These are phyloP conservation scores for Cuculus canorus DNA, from an alignment of 2,797 vertebrate genomes.

Conservation along the genomic window DNA sequence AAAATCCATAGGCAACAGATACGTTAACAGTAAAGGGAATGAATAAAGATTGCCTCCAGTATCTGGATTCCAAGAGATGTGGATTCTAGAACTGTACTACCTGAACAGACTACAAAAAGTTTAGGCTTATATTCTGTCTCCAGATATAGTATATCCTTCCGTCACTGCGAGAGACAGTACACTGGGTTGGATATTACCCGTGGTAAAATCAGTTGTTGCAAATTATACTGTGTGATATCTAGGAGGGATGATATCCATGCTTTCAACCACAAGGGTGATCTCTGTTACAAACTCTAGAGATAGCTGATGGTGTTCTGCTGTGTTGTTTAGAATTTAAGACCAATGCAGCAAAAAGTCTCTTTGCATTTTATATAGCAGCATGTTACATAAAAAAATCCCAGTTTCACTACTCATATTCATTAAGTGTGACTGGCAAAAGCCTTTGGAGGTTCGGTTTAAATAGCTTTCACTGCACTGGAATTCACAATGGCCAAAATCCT, in stretches of 20 bases:
- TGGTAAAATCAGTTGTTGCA: background rate
- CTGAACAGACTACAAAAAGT: background rate
- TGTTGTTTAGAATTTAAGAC: background rate
- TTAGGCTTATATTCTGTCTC: background rate
- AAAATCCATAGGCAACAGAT: background rate
- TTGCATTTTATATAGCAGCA: background rate
- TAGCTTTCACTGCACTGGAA: background rate
- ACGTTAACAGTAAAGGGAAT: background rate
- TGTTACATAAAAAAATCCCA: slow-evolving; percentile 19
- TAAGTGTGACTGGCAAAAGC: background rate
- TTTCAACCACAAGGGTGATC: background rate
- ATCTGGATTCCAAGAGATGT: background rate
- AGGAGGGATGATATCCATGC: background rate
- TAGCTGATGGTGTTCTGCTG: background rate
- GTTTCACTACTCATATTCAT: slow-evolving; percentile 41
- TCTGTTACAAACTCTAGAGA: background rate
- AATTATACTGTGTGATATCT: background rate
- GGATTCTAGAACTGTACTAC: background rate
- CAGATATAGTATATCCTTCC: background rate
- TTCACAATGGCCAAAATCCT: background rate
- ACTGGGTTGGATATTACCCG: background rate
- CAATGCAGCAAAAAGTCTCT: background rate
- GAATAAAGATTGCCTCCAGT: background rate
- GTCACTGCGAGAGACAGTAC: background rate
- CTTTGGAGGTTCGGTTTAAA: slow-evolving; percentile 27